These are phyloP conservation scores for Eulimnadia texana DNA, from an alignment of 1,140 invertebrate species.

Conservation along the genomic window DNA sequence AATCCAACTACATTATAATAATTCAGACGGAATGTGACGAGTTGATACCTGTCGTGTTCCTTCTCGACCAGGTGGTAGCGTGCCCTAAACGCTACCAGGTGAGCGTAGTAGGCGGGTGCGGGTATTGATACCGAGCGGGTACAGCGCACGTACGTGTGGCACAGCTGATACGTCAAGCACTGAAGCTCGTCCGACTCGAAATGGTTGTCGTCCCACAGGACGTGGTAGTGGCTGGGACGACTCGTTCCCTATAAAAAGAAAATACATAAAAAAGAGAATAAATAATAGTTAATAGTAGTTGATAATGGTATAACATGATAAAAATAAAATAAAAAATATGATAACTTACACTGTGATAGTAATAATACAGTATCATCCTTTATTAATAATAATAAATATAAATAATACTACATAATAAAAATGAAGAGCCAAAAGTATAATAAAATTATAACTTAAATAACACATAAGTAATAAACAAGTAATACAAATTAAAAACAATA, in stretches of 20 bases:
- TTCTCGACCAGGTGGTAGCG: slow-evolving; percentile 99
- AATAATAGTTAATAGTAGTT: too few species aligned
- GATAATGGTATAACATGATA: too few species aligned
- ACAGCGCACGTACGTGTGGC: slow-evolving; percentile 99
- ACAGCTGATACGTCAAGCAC: slow-evolving; percentile 96
- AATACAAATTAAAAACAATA: too few species aligned
- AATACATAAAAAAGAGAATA: too few species aligned
- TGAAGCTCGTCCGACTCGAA: slow-evolving; percentile 97
- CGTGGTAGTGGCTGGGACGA: slow-evolving; percentile 96
- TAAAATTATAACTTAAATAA: too few species aligned
- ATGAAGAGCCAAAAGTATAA: too few species aligned
- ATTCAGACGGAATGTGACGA: too few species aligned
- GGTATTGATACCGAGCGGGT: slow-evolving; percentile 98
- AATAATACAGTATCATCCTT: slow-evolving; percentile 14
- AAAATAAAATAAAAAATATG: not conserved
- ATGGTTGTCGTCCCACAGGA: slow-evolving; percentile 98
- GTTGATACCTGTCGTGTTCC: slow-evolving; percentile 78
- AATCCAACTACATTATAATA: too few species aligned
- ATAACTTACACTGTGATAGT: not conserved
- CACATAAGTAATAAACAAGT: too few species aligned
- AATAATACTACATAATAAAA: too few species aligned
- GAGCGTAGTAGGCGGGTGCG: slow-evolving; percentile 98
- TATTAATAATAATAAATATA: not conserved
- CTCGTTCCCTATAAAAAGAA: slow-evolving; percentile 79
- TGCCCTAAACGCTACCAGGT: slow-evolving; percentile 96